Base-by-base conservation (phyloP, 1,140 invertebrate species). In the Mycetomoellerius zeteki region DNA sequence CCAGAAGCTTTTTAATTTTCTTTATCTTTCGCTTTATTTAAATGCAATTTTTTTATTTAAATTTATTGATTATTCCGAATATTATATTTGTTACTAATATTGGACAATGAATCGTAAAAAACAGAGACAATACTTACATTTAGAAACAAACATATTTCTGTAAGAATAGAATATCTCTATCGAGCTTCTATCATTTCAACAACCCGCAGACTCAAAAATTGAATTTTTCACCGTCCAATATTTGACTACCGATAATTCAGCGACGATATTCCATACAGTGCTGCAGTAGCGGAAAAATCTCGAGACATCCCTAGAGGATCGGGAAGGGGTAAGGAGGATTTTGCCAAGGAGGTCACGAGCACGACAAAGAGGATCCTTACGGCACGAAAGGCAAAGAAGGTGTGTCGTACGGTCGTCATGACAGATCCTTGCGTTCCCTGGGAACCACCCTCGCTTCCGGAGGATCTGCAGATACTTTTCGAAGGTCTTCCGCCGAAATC, bases 351-450 rank as follows among this genome's bases (percentile, higher is more conserved):
- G 27, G 21, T 77, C 47, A 56, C 73, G 14, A 62, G 56, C 19
- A 62, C 43, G 58, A 52, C 37, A 14, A 47, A 33, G 50, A 64
- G 30, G 19, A 52, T 50, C 24, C 16, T 52, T 8, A n/a, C 27
- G 16, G 30, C 30, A n/a, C 21, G 19, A 52, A 65, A 56, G 37
- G 30, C 7, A 37, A 78, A 14, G 24, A 85, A 60, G 19, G 19
- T 75, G 16, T 14, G n/a, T 73, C 69, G 33, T 30, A 78, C 8
- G 7, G 33, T 27, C 12, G 24, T 43, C 3, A 21, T 21, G 54
- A 73, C 3, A 27, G 71, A 90, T 54, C 88, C 77, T 16, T 90
- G 89, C 77, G 52, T 8, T 12, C 14, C 65, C 7, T 54, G n/a
- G n/a, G 1, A 52, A 60, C 47, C 5, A 24, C 56, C 56, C 21